These are phyloP conservation scores for Apamea epomidion DNA, from an alignment of 2,888 invertebrate genomes.

Conservation along the genomic window DNA sequence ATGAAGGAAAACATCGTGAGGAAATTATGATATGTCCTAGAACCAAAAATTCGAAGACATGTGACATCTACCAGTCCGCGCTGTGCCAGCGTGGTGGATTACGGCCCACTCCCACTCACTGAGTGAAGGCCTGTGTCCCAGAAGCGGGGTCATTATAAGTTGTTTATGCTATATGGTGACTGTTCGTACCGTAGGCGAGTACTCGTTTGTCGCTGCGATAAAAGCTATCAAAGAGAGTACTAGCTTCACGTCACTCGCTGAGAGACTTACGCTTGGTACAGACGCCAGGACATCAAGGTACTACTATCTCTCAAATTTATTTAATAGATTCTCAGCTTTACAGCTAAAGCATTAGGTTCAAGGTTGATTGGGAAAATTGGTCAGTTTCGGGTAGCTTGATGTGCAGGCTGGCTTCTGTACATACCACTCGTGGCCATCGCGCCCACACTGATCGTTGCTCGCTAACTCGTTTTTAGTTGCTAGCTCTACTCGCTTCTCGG, in stretches of 20 bases:
- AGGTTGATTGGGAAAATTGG: no score
- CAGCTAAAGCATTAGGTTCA: no score
- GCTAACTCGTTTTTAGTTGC: not conserved
- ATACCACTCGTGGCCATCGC: not conserved
- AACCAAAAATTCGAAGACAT: no score
- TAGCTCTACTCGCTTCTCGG: not conserved
- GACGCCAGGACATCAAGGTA: not conserved
- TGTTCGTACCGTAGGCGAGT: not conserved
- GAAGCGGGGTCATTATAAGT: not conserved
- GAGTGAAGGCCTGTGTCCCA: not conserved
- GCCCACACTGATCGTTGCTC: not conserved
- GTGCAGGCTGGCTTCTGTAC: not conserved
- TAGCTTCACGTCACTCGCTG: not conserved
- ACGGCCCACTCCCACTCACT: not conserved
- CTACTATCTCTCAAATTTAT: no score
- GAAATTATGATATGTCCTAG: not conserved
- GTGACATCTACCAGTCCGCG: not conserved
- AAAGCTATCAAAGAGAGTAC: not conserved
- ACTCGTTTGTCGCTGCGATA: not conserved
- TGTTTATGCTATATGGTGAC: not conserved
- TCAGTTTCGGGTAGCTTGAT: no score
- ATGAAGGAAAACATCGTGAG: not conserved
- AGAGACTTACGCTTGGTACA: not conserved
- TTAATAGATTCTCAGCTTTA: no score
- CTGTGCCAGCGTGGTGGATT: no score